Percentiles rank a stretch among this genome's conserved stretches.
phyloP scores from a whole-genome alignment of 2,113 vertebrate genomes.

The Orycteropus afer region DNA sequence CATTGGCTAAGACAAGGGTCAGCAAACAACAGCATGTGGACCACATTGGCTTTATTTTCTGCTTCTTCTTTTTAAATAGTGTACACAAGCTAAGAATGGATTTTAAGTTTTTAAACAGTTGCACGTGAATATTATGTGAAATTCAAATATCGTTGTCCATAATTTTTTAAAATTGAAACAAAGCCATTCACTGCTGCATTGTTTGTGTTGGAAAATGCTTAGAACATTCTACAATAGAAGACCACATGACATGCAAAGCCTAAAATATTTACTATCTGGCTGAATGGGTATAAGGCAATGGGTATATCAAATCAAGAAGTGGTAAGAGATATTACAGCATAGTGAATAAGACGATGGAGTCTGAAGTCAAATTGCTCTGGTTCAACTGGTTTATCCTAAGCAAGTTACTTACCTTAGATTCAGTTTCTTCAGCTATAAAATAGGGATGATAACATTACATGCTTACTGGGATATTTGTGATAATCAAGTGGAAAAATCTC shows the following conservation, averaged over 20 bases:
- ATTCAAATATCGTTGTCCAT: not conserved
- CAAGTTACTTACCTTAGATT: slow-evolving; percentile 13
- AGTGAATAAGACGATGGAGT: not conserved
- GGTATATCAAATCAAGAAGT: not conserved
- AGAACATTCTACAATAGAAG: not conserved
- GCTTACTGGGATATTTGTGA: not conserved
- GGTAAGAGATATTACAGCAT: not conserved
- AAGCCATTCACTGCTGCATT: not conserved
- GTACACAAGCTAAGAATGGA: not conserved
- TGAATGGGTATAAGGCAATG: not conserved
- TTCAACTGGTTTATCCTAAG: not conserved
- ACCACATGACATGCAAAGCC: not conserved
- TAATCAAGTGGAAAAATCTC: not conserved
- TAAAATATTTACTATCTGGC: not conserved
- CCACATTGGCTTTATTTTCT: not conserved
- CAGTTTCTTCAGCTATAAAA: not conserved
- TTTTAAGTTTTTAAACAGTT: slow-evolving; percentile 10
- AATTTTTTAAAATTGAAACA: slow-evolving; percentile 34
- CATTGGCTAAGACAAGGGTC: not conserved
- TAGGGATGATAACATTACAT: not conserved
- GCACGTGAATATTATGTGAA: not conserved
- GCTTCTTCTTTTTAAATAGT: not conserved
- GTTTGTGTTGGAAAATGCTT: not conserved
- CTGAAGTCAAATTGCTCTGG: not conserved
- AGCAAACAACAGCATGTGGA: not conserved